Conservation (phyloP, 2,888 invertebrate species). For the Latrodectus hesperus region DNA sequence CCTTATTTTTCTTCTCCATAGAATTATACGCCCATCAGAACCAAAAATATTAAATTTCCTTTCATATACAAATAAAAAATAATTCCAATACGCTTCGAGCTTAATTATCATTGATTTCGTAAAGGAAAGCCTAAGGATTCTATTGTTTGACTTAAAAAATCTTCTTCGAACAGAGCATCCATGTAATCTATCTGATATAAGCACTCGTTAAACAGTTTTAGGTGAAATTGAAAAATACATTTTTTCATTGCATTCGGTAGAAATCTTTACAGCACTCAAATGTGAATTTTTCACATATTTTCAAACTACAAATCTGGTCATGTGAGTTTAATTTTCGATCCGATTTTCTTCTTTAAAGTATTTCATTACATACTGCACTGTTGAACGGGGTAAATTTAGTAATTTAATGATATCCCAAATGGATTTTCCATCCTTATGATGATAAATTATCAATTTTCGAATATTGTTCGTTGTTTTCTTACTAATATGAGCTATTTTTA, state of each 20-base stretch:
- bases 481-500: not conserved
- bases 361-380: constrained; percentile 11
- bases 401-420: not conserved
- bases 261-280: not conserved
- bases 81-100: constrained; percentile 1
- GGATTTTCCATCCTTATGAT: not conserved
- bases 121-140: constrained; percentile 1
- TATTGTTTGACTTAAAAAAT: constrained; percentile 5
- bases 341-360: constrained; percentile 12
- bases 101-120: constrained; percentile 9
- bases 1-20: constrained; percentile 3
- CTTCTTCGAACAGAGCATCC: not conserved
- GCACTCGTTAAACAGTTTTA: constrained; percentile 18
- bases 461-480: not conserved
- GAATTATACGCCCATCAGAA: constrained; percentile 1
- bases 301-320: not conserved
- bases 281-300: not conserved
- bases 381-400: not conserved
- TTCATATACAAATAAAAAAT: constrained; percentile 6
- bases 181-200: constrained; percentile 7
- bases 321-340: not conserved
- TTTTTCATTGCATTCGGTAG: constrained; percentile 5
- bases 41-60: constrained; percentile 17
- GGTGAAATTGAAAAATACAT: not conserved
- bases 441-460: constrained; percentile 17